Evolutionary conservation across 1,140 invertebrate genomes (phyloP).

Genomic region (Tetramorium simillimum): DNA sequence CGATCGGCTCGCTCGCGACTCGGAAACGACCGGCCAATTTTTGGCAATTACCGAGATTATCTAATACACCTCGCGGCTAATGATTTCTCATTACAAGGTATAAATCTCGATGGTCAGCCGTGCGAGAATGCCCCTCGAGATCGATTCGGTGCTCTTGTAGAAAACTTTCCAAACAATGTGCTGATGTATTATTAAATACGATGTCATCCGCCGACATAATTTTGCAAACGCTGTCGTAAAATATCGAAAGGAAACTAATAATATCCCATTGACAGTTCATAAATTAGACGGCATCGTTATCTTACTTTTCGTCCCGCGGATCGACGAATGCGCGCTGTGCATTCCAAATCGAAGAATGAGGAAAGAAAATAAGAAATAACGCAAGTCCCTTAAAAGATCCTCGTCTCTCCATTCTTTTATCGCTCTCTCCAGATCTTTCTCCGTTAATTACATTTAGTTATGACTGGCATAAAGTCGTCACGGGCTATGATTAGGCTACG

Average conservation of each 20-base stretch:
- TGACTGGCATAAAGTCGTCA: conserved; percentile 62
- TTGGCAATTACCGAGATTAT: conserved; percentile 84
- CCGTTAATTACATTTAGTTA: conserved; percentile 71
- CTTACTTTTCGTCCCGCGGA: not conserved
- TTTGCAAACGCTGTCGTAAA: not conserved
- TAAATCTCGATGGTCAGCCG: conserved; percentile 80
- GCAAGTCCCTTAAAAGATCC: conserved; percentile 23
- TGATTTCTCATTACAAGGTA: conserved; percentile 86
- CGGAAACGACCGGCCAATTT: conserved; percentile 77
- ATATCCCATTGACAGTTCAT: not conserved
- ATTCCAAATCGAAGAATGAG: not conserved
- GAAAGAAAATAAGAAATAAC: conserved; percentile 22
- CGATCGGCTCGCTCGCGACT: conserved; percentile 61
- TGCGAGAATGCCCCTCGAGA: conserved; percentile 48
- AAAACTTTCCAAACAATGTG: conserved; percentile 5
- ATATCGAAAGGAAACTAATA: not conserved
- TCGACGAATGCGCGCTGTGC: not conserved
- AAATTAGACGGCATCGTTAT: not conserved
- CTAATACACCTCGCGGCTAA: conserved; percentile 84
- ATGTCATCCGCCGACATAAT: not conserved
- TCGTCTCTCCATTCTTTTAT: not conserved
- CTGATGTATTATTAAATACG: not conserved
- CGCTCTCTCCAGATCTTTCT: conserved; percentile 23
- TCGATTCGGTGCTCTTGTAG: conserved; percentile 49
- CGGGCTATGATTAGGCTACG: conserved; percentile 60